These are phyloP conservation scores for human (Homo sapiens) DNA, from an alignment of 2,113 vertebrate genomes.

Conservation along the genomic window GRCh38 chr9:121927501-121928000, in stretches of 20 bases:
- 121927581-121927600: background rate
- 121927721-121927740: background rate
- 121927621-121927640: background rate
- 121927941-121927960: background rate
- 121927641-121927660: background rate
- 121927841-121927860: background rate
- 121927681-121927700: accelerated
- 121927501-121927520: background rate
- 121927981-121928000: background rate
- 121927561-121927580: background rate
- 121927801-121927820: accelerated
- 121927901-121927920: background rate
- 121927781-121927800: accelerated
- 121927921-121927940: background rate
- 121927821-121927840: background rate
- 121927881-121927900: background rate
- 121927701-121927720: accelerated
- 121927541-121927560: background rate
- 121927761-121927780: accelerated
- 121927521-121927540: background rate
- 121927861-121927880: background rate
- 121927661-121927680: background rate
- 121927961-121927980: background rate
- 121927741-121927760: background rate
- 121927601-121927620: background rate